These are phyloP conservation scores for Drosophila littoralis DNA, from an alignment of 1,140 invertebrate species.

Conservation along the genomic window DNA sequence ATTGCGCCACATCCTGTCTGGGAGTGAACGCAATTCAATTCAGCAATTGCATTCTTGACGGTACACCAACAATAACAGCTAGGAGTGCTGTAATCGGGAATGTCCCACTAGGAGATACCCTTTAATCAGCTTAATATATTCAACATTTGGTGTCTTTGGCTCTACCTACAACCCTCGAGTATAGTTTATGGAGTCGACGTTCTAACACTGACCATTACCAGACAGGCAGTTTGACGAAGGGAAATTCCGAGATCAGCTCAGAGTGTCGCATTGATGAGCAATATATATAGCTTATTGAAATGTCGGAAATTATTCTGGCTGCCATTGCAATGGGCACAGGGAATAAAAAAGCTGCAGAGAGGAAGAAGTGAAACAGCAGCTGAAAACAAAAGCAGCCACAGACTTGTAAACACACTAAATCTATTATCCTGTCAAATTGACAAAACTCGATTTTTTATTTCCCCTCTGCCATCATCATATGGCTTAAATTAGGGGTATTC, in stretches of 20 bases:
- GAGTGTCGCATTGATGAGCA: no score
- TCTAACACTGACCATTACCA: no score
- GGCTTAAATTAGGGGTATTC: conserved; percentile 18
- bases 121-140: not conserved
- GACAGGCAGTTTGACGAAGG: no score
- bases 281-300: no score
- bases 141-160: no score
- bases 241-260: no score
- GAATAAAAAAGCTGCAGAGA: conserved; percentile 7
- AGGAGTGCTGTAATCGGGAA: not conserved
- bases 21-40: conserved; percentile 55
- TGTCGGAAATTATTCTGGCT: no score
- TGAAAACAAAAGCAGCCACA: conserved; percentile 39
- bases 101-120: not conserved
- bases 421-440: conserved; percentile 63
- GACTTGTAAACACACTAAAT: conserved; percentile 67
- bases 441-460: conserved; percentile 47
- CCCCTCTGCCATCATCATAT: not conserved
- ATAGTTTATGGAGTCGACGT: no score
- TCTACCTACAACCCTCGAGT: no score
- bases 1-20: conserved; percentile 76
- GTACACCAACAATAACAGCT: conserved; percentile 35
- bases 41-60: conserved; percentile 56
- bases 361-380: conserved; percentile 14
- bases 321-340: not conserved